A percentile compares a stretch with the other conserved stretches of the same genome.
These are phyloP conservation scores for Tetragonula carbonaria DNA, from an alignment of 2,888 invertebrate genomes.

Conservation along the genomic window DNA sequence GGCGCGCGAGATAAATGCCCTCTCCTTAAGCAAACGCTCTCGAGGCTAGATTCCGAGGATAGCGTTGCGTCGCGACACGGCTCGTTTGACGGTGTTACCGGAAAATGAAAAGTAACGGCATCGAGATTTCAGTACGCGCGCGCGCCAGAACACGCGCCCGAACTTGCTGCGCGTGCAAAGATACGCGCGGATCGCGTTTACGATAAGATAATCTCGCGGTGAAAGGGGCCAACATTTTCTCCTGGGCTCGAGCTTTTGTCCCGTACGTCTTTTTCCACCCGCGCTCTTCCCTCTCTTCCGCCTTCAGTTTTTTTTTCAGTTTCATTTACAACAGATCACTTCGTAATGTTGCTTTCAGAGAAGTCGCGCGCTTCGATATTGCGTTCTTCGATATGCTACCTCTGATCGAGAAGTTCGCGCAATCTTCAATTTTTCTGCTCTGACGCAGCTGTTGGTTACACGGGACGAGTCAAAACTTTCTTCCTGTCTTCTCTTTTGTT, in stretches of 20 bases:
- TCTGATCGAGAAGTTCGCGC: no score
- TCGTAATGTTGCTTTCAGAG: background rate
- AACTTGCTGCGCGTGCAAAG: background rate
- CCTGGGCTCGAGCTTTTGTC: background rate
- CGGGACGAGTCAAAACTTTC: background rate
- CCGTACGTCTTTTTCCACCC: background rate
- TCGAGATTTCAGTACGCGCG: constrained; percentile 56
- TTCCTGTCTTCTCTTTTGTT: no score
- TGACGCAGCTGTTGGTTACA: no score
- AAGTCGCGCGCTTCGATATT: background rate
- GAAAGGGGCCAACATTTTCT: constrained; percentile 4
- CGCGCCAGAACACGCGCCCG: constrained; percentile 4
- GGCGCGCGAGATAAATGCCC: constrained; percentile 67
- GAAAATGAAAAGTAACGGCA: constrained; percentile 67
- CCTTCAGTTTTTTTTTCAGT: background rate
- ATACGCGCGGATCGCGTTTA: constrained; percentile 29
- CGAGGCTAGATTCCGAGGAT: constrained; percentile 64
- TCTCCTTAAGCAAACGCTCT: constrained; percentile 68
- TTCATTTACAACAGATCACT: background rate
- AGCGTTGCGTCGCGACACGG: constrained; percentile 26
- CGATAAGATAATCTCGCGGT: constrained; percentile 11
- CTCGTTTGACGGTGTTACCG: constrained; percentile 64
- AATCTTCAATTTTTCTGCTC: no score
- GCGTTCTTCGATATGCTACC: no score
- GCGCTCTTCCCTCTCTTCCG: background rate